Conservation (phyloP, 2,888 invertebrate genomes). For the Microctonus brassicae region DNA sequence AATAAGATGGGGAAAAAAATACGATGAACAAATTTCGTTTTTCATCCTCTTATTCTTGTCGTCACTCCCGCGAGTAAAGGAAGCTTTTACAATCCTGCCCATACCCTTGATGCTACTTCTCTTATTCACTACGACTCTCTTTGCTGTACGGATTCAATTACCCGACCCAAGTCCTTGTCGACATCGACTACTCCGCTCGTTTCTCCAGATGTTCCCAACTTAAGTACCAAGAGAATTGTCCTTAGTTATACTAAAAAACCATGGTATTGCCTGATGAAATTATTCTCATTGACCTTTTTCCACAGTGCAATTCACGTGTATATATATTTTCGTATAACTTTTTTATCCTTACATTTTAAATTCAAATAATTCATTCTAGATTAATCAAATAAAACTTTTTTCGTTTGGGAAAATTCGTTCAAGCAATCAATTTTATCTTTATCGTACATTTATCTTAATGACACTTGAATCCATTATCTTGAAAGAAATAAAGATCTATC, state of each 20-base stretch:
- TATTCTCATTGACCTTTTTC: slow-evolving; percentile 16
- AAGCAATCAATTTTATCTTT: background rate
- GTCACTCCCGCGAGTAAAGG: slow-evolving; percentile 16
- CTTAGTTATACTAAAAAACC: slow-evolving; percentile 5
- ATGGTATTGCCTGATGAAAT: slow-evolving; percentile 3
- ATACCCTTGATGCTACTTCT: background rate
- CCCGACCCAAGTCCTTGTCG: slow-evolving; percentile 22
- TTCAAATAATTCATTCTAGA: background rate
- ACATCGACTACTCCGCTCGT: slow-evolving; percentile 11
- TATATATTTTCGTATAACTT: background rate
- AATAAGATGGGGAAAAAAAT: background rate
- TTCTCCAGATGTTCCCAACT: slow-evolving; percentile 19
- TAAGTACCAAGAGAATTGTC: slow-evolving; percentile 9
- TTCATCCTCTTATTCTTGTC: slow-evolving; percentile 9
- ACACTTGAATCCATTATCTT: background rate
- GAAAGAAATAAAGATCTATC: background rate
- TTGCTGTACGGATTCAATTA: slow-evolving; percentile 36
- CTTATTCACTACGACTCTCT: slow-evolving; percentile 11
- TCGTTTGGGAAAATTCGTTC: background rate
- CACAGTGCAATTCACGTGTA: background rate
- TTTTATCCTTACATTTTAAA: background rate
- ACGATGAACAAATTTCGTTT: background rate
- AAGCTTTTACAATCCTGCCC: slow-evolving; percentile 16
- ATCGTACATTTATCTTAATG: slow-evolving; percentile 1
- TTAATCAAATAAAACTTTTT: background rate